Evolutionary conservation across 2,797 vertebrate genomes (phyloP), one percentile per base, ranked within the genome.

Genomic region (Acanthurus leucopareius): DNA sequence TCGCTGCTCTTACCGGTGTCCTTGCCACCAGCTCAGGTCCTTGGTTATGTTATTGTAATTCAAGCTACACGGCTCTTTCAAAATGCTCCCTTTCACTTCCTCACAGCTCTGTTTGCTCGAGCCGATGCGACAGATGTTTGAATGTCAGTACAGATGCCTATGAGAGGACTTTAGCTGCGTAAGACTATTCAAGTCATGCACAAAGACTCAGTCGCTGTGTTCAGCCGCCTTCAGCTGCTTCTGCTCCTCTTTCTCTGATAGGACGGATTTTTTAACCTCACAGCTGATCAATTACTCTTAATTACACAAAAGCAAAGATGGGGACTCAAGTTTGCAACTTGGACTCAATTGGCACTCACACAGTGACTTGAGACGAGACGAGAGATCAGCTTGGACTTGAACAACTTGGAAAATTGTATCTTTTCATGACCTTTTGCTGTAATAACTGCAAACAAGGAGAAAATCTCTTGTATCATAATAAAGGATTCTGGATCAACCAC

Each of bases 211-310:
- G 47, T 48, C 69, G 22, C 65, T 17, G n/a, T 17, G 63, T 75
- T 80, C 56, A 1, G 48, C 61, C 69, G 5, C 28, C 28, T 58
- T 3, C 45, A 68, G 64, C 52, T 49, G 51, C 65, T 69, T 7
- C 61, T 69, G 70, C 1, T 64, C 62, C 56, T 80, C 20, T 51
- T 45, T 28, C 28, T 28, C 2, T 28, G 28, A 28, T 5, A 44
- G 49, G 52, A 70, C 58, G 49, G 71, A 17, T 47, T 75, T 71
- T 67, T 58, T 28, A 49, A 25, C 69, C 57, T 78, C 75, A 38
- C 71, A 80, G 80, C 68, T 65, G 73, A 74, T 83, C 77, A 85
- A 87, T 90, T 84, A 75, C 44, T 3, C 17, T 38, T 85, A 81
- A 91, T 88, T 85, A 84, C 62, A 44, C 69, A 87, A 8, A 8